Evolutionary conservation across 2,113 vertebrate genomes (phyloP).

Genomic region (Grus americana): DNA sequence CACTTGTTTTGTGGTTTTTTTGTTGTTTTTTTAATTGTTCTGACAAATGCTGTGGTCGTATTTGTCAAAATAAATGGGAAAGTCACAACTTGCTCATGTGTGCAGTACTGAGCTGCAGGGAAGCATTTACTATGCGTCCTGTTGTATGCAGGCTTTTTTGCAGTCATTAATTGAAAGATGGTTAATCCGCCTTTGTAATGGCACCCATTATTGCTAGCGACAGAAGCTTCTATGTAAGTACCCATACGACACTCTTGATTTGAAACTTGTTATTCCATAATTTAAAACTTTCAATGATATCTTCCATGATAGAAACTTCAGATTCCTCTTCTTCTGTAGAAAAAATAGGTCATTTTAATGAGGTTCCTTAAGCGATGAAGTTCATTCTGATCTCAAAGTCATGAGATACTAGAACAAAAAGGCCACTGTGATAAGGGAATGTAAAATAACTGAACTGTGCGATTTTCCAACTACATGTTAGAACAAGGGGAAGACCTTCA

Average conservation of each 20-base stretch:
- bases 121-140: background rate
- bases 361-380: background rate
- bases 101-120: background rate
- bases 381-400: background rate
- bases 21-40: background rate
- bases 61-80: background rate
- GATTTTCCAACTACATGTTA: background rate
- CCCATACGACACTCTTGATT: background rate
- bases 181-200: background rate
- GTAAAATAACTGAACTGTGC: background rate
- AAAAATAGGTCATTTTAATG: background rate
- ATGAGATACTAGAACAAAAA: background rate
- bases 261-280: background rate
- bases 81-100: background rate
- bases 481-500: background rate
- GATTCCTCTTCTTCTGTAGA: background rate
- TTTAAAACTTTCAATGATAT: background rate
- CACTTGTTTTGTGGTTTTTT: background rate
- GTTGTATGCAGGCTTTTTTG: background rate
- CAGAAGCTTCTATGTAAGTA: background rate
- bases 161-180: background rate
- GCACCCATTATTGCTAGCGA: fast-evolving
- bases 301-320: background rate
- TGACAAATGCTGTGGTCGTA: background rate
- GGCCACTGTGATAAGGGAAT: background rate